Evolutionary conservation across 2,113 vertebrate species (phyloP), one percentile per base, ranked within the genome.

Genomic region (Tetraodon nigroviridis): DNA sequence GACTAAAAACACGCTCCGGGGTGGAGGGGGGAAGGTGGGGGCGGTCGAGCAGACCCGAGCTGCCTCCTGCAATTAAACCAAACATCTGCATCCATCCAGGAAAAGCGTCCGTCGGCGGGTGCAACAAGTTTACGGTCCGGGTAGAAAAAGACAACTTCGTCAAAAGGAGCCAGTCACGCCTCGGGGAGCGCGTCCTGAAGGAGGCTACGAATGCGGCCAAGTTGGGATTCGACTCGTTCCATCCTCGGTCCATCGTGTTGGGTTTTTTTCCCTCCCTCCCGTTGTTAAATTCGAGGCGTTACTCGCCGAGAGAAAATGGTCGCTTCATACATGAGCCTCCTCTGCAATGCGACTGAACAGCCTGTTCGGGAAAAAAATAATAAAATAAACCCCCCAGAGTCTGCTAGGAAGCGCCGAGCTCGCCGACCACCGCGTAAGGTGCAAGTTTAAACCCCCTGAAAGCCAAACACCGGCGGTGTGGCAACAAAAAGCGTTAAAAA

Each of bases 311-410:
- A 87, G 87, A 89, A 90, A 90, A 90, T 89, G 89, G 88, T 89
- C 74, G 81, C 81, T 84, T 82, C 81, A 73, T 83, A 80, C 81
- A 81, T 78, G 82, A 86, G 82, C 86, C 88, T 82, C 86, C 87
- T 81, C 89, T 85, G 89, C 90, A 90, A 90, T 91, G 90, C 88
- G 90, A 88, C 88, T 89, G 74, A 61, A 79, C 71, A 59, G 55
- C 47, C 73, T 64, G 54, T 40, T 72, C n/a, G n/a, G n/a, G n/a
- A 41, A 58, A 62, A 75, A 22, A 49, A 49, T 19, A 49, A 21
- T 12, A 21, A 19, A 49, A 49, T 17, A 2, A 47, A 18, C 20
- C 8, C 6, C 13, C 15, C 11, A 13, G 13, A 51, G 12, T 6
- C 19, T 11, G 20, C 12, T 32, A 32, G 29, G 32, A 37, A 37